phyloP scores from a whole-genome alignment of 2,888 invertebrate genomes.

The Lordiphosa andalusiaca region DNA sequence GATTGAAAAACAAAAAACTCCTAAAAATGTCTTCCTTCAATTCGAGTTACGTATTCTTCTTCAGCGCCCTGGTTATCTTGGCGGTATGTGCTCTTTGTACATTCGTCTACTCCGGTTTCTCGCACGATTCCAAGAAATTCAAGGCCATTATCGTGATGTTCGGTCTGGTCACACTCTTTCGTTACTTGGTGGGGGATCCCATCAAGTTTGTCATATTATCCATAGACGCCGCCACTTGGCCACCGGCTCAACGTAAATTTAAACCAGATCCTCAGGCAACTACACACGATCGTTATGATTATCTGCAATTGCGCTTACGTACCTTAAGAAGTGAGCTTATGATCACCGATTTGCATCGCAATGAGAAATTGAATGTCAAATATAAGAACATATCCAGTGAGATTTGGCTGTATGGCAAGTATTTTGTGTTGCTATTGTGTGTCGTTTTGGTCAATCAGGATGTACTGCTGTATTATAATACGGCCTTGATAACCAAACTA shows the following conservation, averaged over 20 bases:
- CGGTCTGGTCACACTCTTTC: slow-evolving; percentile 17
- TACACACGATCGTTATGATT: slow-evolving; percentile 33
- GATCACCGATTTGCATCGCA: slow-evolving; percentile 51
- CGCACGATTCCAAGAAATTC: slow-evolving; percentile 28
- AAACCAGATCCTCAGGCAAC: slow-evolving; percentile 12
- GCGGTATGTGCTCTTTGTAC: neutral
- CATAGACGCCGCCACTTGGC: slow-evolving; percentile 40
- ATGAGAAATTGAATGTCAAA: slow-evolving; percentile 62
- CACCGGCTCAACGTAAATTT: slow-evolving; percentile 3
- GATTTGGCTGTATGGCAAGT: slow-evolving; percentile 62
- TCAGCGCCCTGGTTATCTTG: slow-evolving; percentile 1
- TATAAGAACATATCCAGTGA: slow-evolving; percentile 67
- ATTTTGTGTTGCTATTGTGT: slow-evolving; percentile 56
- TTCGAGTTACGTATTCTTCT: neutral
- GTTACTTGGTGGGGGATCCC: slow-evolving; percentile 22
- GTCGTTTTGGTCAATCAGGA: slow-evolving; percentile 56
- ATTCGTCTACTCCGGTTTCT: slow-evolving; percentile 3
- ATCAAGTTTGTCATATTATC: slow-evolving; percentile 11
- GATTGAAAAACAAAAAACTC: too few species aligned
- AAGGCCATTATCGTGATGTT: slow-evolving; percentile 24
- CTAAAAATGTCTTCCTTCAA: neutral
- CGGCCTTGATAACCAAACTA: slow-evolving; percentile 33
- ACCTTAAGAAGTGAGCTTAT: slow-evolving; percentile 51
- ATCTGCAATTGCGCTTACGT: slow-evolving; percentile 47
- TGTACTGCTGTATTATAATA: slow-evolving; percentile 61